Conservation (phyloP, 2,113 vertebrate species). For the Larimichthys polyactis region DNA sequence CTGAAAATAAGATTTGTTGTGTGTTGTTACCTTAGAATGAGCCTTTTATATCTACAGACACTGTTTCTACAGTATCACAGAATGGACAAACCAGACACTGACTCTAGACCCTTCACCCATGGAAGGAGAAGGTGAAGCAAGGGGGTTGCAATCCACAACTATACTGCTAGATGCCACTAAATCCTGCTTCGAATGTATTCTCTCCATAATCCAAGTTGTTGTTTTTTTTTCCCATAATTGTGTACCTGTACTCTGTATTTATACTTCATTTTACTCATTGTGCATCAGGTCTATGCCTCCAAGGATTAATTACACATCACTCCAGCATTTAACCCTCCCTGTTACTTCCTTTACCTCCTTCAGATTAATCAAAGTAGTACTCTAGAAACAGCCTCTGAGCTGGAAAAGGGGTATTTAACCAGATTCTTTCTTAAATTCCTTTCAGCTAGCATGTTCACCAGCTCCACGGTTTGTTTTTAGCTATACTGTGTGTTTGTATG, state of each 20-base stretch:
- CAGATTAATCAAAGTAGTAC: slow-evolving; percentile 32
- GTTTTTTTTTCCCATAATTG: neutral
- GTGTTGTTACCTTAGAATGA: too few species aligned
- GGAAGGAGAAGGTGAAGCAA: too few species aligned
- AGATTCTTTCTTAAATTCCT: neutral
- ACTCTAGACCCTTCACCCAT: too few species aligned
- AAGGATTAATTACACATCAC: neutral
- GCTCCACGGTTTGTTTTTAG: slow-evolving; percentile 62
- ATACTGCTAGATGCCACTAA: too few species aligned
- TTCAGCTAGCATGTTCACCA: slow-evolving; percentile 62
- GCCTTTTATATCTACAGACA: too few species aligned
- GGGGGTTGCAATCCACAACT: too few species aligned
- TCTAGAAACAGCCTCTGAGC: slow-evolving; percentile 19
- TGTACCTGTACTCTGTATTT: neutral
- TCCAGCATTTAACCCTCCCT: neutral
- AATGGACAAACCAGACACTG: too few species aligned
- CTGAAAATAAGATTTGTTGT: too few species aligned
- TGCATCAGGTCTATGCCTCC: neutral
- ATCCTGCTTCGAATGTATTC: neutral
- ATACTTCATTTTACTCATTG: slow-evolving; percentile 22
- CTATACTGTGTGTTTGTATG: slow-evolving; percentile 14
- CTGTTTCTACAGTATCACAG: neutral
- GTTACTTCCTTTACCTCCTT: slow-evolving; percentile 31
- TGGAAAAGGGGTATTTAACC: slow-evolving; percentile 20
- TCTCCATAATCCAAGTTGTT: neutral